These are phyloP conservation scores for Mustela lutreola DNA, from an alignment of 2,113 vertebrate genomes.

Conservation along the genomic window DNA sequence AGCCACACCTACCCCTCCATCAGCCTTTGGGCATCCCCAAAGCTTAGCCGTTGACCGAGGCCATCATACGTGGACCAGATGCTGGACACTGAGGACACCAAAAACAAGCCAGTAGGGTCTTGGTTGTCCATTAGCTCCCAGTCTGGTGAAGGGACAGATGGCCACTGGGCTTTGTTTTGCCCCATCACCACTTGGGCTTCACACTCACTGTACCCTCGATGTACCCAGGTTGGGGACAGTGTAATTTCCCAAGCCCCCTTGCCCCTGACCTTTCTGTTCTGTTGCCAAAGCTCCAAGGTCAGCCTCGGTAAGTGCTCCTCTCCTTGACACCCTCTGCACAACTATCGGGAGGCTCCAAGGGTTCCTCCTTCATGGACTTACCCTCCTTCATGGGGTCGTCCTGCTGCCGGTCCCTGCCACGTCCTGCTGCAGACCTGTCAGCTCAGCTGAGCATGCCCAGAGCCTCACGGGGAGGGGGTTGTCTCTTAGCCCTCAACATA, in stretches of 20 bases:
- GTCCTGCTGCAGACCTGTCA: background rate
- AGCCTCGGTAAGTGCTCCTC: too few species aligned
- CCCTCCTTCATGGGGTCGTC: background rate
- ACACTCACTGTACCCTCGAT: fast-evolving
- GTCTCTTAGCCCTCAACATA: background rate
- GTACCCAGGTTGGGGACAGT: background rate
- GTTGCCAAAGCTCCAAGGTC: too few species aligned
- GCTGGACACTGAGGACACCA: background rate
- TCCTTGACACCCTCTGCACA: background rate
- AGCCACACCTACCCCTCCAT: fast-evolving
- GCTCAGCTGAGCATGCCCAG: background rate
- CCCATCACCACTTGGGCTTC: too few species aligned
- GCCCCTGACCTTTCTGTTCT: too few species aligned
- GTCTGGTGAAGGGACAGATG: background rate
- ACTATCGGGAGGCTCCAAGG: fast-evolving
- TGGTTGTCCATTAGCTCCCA: fast-evolving
- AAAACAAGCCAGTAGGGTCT: background rate
- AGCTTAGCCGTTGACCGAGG: fast-evolving
- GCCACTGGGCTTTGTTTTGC: background rate
- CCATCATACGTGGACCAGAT: background rate
- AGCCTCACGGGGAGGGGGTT: background rate
- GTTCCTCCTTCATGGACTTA: background rate
- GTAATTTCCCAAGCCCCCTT: too few species aligned
- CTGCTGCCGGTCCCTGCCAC: background rate
- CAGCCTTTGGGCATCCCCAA: too few species aligned